phyloP scores from a whole-genome alignment of 2,113 vertebrate species.

The Anhinga rufa region DNA sequence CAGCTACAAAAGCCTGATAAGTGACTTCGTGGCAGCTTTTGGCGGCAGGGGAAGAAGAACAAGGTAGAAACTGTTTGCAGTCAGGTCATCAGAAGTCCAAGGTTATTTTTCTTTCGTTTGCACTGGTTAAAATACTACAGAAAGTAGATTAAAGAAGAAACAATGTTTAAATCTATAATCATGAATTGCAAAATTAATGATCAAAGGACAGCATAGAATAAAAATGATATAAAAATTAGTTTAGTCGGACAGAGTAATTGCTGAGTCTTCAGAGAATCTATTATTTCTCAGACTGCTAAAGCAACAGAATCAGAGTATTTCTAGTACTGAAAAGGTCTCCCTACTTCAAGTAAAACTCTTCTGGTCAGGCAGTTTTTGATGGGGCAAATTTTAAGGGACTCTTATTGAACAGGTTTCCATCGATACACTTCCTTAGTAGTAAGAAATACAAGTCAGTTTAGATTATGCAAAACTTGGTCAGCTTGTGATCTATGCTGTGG shows the following conservation, averaged over 20 bases:
- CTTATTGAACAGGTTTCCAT: not conserved
- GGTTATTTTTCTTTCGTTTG: not conserved
- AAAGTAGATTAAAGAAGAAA: not conserved
- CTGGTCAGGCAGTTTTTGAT: not conserved
- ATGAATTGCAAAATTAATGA: not conserved
- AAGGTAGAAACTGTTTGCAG: not conserved
- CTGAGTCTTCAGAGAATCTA: not conserved
- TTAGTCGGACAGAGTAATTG: not conserved
- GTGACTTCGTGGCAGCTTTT: conserved; percentile 39
- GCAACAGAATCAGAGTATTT: not conserved
- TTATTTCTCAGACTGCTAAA: not conserved
- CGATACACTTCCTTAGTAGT: not conserved
- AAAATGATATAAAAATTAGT: not conserved
- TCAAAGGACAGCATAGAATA: not conserved
- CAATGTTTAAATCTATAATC: not conserved
- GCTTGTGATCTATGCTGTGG: not conserved
- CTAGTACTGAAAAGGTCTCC: not conserved
- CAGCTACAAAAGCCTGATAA: not conserved
- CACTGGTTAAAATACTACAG: not conserved
- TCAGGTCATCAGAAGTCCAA: not conserved
- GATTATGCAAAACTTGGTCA: not conserved
- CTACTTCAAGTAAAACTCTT: not conserved
- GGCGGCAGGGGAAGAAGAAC: not conserved
- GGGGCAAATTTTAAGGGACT: not conserved
- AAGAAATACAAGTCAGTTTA: not conserved